Conservation (phyloP, 2,113 vertebrate species). For the Erythrocercus mccallii region DNA sequence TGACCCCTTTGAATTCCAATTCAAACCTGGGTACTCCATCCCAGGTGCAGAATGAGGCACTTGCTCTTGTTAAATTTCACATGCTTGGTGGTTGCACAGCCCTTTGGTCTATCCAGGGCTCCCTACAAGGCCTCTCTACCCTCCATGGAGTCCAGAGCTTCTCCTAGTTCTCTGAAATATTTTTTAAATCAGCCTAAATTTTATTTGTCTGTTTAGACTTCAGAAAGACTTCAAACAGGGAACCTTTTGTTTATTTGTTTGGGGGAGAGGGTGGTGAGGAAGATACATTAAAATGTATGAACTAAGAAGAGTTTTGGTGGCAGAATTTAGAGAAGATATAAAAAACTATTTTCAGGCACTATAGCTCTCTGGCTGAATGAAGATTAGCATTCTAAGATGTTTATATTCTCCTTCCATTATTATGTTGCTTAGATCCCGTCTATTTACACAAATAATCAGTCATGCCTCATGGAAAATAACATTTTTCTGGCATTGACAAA, state of each 20-base stretch:
- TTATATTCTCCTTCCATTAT: background rate
- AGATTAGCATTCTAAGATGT: background rate
- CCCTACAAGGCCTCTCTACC: background rate
- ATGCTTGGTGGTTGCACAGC: fast-evolving
- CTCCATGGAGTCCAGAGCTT: background rate
- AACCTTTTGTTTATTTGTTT: background rate
- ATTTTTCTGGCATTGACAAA: background rate
- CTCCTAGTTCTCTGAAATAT: background rate
- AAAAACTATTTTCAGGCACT: background rate
- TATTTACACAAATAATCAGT: constrained; percentile 20
- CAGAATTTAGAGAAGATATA: background rate
- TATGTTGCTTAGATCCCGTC: constrained; percentile 13
- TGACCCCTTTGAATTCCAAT: background rate
- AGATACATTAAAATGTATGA: background rate
- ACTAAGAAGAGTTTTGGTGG: background rate
- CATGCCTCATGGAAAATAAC: background rate
- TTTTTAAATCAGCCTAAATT: background rate
- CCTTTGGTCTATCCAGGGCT: background rate
- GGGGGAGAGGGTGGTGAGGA: fast-evolving
- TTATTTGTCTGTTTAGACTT: background rate
- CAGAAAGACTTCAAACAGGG: background rate
- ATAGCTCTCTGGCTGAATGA: background rate
- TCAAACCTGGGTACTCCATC: background rate
- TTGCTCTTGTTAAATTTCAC: background rate
- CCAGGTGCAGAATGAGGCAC: background rate